Evolutionary conservation across 1,140 invertebrate species (phyloP).

Genomic region (Drosophila carrolli): DNA sequence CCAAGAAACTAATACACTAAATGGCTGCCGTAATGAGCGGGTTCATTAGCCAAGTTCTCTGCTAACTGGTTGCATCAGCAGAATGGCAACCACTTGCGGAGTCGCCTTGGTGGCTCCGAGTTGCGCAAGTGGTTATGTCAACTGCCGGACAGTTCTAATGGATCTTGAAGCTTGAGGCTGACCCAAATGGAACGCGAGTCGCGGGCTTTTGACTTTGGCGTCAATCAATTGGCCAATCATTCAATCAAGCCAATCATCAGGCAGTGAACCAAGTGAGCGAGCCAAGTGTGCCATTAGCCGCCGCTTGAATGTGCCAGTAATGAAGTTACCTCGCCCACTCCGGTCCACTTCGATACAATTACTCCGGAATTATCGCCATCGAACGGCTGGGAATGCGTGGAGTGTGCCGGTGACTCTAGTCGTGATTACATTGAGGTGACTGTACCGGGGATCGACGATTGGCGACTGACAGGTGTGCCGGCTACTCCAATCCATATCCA

Average conservation of each 20-base stretch:
- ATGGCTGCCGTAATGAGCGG: not conserved
- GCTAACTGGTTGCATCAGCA: constrained; percentile 5
- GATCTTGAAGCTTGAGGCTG: constrained; percentile 3
- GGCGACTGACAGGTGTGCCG: not conserved
- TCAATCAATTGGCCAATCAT: constrained; percentile 13
- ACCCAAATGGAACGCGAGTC: constrained; percentile 21
- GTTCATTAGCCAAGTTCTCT: constrained; percentile 3
- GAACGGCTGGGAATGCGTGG: constrained; percentile 22
- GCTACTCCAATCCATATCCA: not conserved
- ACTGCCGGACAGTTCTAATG: constrained; percentile 37
- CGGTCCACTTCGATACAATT: constrained; percentile 16
- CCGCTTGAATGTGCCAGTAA: constrained; percentile 23
- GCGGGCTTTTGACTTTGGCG: constrained; percentile 7
- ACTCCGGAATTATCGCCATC: constrained; percentile 16
- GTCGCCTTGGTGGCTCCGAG: not conserved
- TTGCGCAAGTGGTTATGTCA: constrained; percentile 46
- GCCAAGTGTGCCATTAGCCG: constrained; percentile 5
- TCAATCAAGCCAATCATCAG: constrained; percentile 29
- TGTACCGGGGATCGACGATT: constrained; percentile 11
- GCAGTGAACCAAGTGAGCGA: not conserved
- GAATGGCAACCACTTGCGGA: not conserved
- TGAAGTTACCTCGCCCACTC: constrained; percentile 9
- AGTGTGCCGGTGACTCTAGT: constrained; percentile 10
- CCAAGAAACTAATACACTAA: too few species aligned
- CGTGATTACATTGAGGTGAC: constrained; percentile 22